Evolutionary conservation across 2,888 invertebrate species (phyloP), one percentile per base, ranked within the genome.

Genomic region (Synanthedon vespiformis): DNA sequence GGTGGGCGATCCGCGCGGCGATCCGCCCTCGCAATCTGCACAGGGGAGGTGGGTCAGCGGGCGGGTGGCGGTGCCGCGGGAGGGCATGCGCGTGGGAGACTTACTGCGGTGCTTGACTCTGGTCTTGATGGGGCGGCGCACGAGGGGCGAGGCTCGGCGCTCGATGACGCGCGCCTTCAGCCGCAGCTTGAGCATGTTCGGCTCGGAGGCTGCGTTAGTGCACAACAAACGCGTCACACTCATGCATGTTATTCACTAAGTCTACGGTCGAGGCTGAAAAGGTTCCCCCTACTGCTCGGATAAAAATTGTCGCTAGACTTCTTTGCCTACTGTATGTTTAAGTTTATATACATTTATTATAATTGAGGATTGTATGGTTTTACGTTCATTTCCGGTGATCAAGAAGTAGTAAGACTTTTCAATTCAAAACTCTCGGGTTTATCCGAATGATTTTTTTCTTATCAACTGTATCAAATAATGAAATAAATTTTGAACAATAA

Each of bases 111-210:
- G 89, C 62, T 89, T 94, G 92, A 81, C 92, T 91, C 89, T 91
- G 72, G 68, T 77, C 92, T 81, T 94, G 92, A 70, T 92, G 89
- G 76, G 95, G 62, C 96, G 92, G 67, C 94, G 91, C 65, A 92
- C 94, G 83, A 97, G 92, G 67, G 97, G 97, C 79, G 96, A 97
- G 77, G 95, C 94, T 80, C 97, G 93, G 64, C 97, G 92, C 87
- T 97, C 97, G 89, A 96, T 94, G 79, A 97, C 97, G 80, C 97
- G 95, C 89, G 96, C 95, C 89, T 95, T 96, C 79, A 95, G 91
- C 64, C 95, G 93, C 88, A 95, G 94, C 90, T 95, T 96, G 89
- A 95, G 91, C 89, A 97, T 92, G 91, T 98, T 97, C 69, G 97
- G 97, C 92, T 97, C 97, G 88, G 97, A 97, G 79, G 97, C 97